Evolutionary conservation across 2,113 vertebrate species (phyloP).

Genomic region (Athene noctua): DNA sequence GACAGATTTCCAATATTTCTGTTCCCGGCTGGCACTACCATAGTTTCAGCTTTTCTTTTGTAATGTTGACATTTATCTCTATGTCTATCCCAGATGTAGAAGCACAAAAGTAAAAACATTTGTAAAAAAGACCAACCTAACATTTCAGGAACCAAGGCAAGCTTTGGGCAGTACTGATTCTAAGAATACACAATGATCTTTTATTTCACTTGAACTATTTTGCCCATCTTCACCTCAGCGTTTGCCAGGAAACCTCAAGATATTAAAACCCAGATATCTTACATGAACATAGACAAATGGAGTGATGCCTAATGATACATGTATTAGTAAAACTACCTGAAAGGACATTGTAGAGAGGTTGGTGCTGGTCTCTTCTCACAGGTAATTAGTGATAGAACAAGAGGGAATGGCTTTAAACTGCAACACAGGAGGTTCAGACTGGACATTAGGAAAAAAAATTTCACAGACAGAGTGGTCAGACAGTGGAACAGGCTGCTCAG

Average conservation of each 20-base stretch:
- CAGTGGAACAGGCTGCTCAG: no score
- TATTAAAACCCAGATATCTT: background rate
- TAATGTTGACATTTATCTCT: background rate
- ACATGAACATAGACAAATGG: background rate
- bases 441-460: no score
- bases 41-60: background rate
- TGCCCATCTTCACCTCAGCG: background rate
- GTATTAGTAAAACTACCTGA: background rate
- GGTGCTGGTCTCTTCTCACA: no score
- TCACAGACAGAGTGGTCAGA: no score
- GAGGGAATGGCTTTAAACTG: no score
- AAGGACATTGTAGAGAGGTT: no score
- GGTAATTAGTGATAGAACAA: no score
- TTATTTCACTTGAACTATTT: background rate
- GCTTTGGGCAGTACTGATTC: background rate
- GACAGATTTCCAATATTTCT: background rate
- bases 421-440: no score
- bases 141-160: background rate
- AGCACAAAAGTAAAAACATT: background rate
- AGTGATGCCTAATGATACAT: background rate
- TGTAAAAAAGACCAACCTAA: background rate
- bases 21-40: background rate
- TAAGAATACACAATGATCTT: background rate
- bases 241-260: background rate
- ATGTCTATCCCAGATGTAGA: background rate